Conservation (phyloP, 1,140 invertebrate genomes). For the Macrosteles quadrilineatus region DNA sequence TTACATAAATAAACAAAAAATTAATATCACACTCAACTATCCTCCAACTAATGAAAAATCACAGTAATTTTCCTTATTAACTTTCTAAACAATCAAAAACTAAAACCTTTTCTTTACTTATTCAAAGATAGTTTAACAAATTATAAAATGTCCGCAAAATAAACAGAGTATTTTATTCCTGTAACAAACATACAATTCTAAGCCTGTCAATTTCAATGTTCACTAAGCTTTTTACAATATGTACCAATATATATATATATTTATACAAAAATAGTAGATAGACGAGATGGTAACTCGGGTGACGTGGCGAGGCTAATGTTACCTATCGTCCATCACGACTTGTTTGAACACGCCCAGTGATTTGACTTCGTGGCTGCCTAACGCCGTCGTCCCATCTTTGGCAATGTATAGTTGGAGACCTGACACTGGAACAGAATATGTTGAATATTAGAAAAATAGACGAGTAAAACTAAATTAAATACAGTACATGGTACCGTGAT, state of each 20-base stretch:
- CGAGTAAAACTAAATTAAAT: too few species aligned
- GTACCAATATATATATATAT: background rate
- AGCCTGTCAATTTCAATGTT: background rate
- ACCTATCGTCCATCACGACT: conserved; percentile 77
- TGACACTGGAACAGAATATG: conserved; percentile 68
- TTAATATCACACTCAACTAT: too few species aligned
- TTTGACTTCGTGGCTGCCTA: conserved; percentile 75
- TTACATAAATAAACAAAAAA: too few species aligned
- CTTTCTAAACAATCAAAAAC: background rate
- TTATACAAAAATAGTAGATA: background rate
- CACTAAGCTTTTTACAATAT: conserved; percentile 12
- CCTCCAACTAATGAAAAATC: background rate
- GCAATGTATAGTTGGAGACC: conserved; percentile 85
- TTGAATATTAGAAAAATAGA: too few species aligned
- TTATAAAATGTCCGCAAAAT: background rate
- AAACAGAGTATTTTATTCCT: background rate
- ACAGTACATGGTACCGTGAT: too few species aligned
- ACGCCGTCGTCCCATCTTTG: conserved; percentile 84
- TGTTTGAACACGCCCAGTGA: conserved; percentile 73
- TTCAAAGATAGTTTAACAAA: background rate
- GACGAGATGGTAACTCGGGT: background rate
- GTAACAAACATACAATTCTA: background rate
- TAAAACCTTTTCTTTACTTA: background rate
- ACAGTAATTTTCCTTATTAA: background rate
- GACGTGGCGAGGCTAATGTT: conserved; percentile 44